A percentile compares a stretch with the other conserved stretches of the same genome.
Evolutionary conservation across 2,888 invertebrate genomes (phyloP).

Genomic region (Drosophila melanosoma): DNA sequence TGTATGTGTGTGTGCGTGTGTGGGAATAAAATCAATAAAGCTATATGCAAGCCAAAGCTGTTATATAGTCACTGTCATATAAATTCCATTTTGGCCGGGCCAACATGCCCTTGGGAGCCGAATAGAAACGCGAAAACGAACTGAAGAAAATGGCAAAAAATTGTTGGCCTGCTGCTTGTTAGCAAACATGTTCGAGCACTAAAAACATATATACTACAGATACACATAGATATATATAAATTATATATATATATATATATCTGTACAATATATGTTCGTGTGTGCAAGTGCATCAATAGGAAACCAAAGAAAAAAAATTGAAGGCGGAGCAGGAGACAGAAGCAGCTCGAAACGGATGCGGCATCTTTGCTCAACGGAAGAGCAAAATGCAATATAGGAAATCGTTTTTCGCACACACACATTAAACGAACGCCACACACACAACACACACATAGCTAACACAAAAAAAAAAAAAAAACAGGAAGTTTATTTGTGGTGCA

Average conservation of each 20-base stretch:
- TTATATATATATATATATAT: not conserved
- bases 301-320: constrained; percentile 17
- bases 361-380: constrained; percentile 82
- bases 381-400: constrained; percentile 84
- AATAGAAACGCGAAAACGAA: constrained; percentile 40
- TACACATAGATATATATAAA: constrained; percentile 9
- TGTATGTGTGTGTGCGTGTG: constrained; percentile 3
- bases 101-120: constrained; percentile 69
- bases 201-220: constrained; percentile 22
- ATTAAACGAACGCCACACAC: constrained; percentile 30
- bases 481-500: constrained; percentile 74
- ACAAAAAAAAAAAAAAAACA: constrained; percentile 49
- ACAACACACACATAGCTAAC: constrained; percentile 12
- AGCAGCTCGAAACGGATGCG: constrained; percentile 74
- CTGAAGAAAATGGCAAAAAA: constrained; percentile 43
- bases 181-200: constrained; percentile 47
- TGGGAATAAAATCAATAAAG: constrained; percentile 51
- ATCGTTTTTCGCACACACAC: constrained; percentile 81
- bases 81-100: constrained; percentile 55
- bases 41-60: constrained; percentile 44
- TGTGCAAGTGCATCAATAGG: constrained; percentile 50
- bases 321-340: constrained; percentile 25
- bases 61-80: constrained; percentile 39
- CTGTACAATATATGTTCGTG: not conserved
- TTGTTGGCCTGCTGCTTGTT: constrained; percentile 48